These are phyloP conservation scores for Drosophila sp. DNA, from an alignment of 1,140 invertebrate genomes.

Conservation along the genomic window DNA sequence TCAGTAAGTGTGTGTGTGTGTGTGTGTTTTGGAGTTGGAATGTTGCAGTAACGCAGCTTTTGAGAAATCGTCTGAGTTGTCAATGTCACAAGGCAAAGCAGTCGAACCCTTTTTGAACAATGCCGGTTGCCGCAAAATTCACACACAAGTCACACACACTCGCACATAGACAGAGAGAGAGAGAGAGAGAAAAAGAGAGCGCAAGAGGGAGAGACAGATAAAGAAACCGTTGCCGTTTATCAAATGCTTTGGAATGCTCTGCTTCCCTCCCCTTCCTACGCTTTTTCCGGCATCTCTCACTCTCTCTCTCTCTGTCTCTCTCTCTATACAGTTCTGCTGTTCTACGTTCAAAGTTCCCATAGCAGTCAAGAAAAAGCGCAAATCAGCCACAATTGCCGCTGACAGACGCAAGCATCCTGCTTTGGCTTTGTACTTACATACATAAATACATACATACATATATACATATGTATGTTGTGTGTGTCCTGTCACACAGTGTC, in stretches of 20 bases:
- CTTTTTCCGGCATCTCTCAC: conserved; percentile 26
- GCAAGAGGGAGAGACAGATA: background rate
- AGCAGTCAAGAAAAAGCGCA: conserved; percentile 55
- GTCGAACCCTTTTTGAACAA: conserved; percentile 44
- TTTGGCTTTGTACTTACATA: conserved; percentile 46
- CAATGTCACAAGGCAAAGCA: conserved; percentile 48
- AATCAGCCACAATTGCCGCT: conserved; percentile 79
- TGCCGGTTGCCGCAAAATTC: conserved; percentile 17
- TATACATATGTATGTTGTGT: background rate
- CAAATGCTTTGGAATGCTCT: conserved; percentile 64
- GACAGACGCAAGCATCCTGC: conserved; percentile 75
- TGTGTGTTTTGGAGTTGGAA: conserved; percentile 2
- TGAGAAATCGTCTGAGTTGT: conserved; percentile 69
- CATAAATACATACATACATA: background rate
- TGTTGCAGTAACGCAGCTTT: conserved; percentile 34
- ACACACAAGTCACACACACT: conserved; percentile 1
- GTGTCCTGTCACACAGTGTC: conserved; percentile 40
- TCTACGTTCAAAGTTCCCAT: conserved; percentile 1
- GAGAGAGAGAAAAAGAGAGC: background rate
- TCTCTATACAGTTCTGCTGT: background rate
- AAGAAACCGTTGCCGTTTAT: conserved; percentile 54
- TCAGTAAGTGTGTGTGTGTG: conserved; percentile 22
- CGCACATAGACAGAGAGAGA: conserved; percentile 8
- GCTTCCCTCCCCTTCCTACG: conserved; percentile 19
- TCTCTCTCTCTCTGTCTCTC: background rate